Conservation (phyloP, 2,888 invertebrate species). For the Polia nebulosa region DNA sequence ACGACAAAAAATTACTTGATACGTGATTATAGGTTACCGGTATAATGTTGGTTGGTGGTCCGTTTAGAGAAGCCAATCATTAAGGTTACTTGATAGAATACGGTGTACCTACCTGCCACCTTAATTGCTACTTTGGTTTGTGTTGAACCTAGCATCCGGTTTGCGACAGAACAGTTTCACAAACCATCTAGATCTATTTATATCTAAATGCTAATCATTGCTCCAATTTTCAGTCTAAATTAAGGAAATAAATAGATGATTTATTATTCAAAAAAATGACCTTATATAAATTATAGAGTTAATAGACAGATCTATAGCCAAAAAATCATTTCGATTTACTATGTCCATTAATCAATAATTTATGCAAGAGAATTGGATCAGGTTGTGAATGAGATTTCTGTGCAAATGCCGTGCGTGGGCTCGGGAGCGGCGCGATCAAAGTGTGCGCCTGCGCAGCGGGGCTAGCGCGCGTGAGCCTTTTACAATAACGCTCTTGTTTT, state of each 20-base stretch:
- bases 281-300: constrained; percentile 49
- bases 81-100: constrained; percentile 37
- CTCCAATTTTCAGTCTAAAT: constrained; percentile 42
- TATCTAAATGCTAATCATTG: constrained; percentile 37
- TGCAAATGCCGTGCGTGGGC: constrained; percentile 79
- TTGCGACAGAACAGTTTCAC: constrained; percentile 26
- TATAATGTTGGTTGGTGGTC: constrained; percentile 53
- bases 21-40: constrained; percentile 52
- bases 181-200: constrained; percentile 19
- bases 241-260: constrained; percentile 45
- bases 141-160: constrained; percentile 26
- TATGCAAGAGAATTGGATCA: constrained; percentile 64
- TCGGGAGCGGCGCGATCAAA: constrained; percentile 75
- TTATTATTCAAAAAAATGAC: constrained; percentile 45
- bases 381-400: constrained; percentile 75
- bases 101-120: constrained; percentile 20
- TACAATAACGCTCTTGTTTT: constrained; percentile 64
- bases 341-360: constrained; percentile 62
- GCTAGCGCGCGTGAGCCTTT: constrained; percentile 60
- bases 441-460: constrained; percentile 68
- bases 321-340: constrained; percentile 55
- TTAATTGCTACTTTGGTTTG: constrained; percentile 26
- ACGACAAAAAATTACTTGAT: constrained; percentile 49
- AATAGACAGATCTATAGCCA: constrained; percentile 47
- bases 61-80: constrained; percentile 41